Conservation (phyloP, 2,113 vertebrate genomes). For the Eurystomus gularis region DNA sequence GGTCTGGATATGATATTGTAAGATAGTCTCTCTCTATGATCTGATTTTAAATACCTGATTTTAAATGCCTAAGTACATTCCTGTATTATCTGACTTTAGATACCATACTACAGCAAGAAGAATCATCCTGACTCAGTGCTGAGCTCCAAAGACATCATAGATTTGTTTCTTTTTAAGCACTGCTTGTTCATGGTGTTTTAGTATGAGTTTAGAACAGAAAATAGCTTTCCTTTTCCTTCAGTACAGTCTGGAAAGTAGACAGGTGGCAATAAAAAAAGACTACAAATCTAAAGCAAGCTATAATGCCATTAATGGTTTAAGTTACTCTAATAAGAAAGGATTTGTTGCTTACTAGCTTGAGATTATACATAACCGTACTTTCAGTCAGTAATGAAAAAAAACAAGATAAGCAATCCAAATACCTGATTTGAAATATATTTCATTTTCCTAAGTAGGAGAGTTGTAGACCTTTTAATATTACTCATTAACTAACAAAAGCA, state of each 20-base stretch:
- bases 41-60: not conserved
- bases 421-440: not conserved
- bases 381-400: not conserved
- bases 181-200: not conserved
- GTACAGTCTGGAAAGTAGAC: not conserved
- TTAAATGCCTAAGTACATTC: not conserved
- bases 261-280: conserved; percentile 50
- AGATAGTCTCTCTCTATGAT: not conserved
- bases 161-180: not conserved
- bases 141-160: not conserved
- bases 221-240: not conserved
- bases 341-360: conserved; percentile 11
- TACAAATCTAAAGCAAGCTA: conserved; percentile 47
- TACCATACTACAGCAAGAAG: not conserved
- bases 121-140: not conserved
- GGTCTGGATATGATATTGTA: not conserved
- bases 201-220: not conserved
- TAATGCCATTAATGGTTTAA: conserved; percentile 65
- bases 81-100: not conserved
- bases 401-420: not conserved
- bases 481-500: not conserved
- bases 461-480: not conserved
- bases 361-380: conserved; percentile 24
- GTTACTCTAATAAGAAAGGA: conserved; percentile 52
- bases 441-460: not conserved